A percentile compares a stretch with the other conserved stretches of the same genome.
Evolutionary conservation across 2,888 invertebrate species (phyloP).

Genomic region (Desoria tigrina): DNA sequence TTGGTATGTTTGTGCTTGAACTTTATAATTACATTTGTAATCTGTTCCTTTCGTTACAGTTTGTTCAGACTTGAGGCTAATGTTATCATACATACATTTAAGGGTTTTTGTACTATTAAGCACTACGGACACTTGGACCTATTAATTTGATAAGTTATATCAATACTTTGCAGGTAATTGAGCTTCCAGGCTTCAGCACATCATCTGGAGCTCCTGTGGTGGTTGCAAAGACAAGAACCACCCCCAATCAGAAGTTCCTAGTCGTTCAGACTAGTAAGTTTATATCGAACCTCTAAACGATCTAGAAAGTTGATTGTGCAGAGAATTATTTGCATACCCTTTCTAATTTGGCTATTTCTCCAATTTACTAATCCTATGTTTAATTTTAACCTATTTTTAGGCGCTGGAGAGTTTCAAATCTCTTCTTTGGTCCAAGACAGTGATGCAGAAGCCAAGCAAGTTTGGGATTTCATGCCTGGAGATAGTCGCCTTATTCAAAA

Average conservation of each 20-base stretch:
- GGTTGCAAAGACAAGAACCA: neutral
- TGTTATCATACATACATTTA: no score
- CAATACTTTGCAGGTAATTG: conserved; percentile 24
- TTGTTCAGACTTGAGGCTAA: no score
- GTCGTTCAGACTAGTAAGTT: conserved; percentile 13
- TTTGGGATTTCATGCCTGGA: conserved; percentile 25
- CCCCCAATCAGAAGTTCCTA: conserved; percentile 20
- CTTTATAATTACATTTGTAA: no score
- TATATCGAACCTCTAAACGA: neutral
- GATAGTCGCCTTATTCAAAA: conserved; percentile 13
- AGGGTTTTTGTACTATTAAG: no score
- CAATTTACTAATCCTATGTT: no score
- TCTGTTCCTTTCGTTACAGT: no score
- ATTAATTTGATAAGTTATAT: no score
- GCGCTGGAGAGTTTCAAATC: conserved; percentile 18
- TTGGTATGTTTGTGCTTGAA: no score
- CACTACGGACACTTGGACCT: no score
- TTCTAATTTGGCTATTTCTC: neutral
- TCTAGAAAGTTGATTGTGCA: no score
- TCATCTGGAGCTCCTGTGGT: conserved; percentile 3
- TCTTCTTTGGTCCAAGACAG: conserved; percentile 1
- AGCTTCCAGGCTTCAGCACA: neutral
- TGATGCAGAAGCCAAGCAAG: neutral
- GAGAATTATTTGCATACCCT: no score
- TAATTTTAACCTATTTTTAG: conserved; percentile 7